phyloP scores from a whole-genome alignment of 2,113 vertebrate genomes.

The Paraplagusia blochii region DNA sequence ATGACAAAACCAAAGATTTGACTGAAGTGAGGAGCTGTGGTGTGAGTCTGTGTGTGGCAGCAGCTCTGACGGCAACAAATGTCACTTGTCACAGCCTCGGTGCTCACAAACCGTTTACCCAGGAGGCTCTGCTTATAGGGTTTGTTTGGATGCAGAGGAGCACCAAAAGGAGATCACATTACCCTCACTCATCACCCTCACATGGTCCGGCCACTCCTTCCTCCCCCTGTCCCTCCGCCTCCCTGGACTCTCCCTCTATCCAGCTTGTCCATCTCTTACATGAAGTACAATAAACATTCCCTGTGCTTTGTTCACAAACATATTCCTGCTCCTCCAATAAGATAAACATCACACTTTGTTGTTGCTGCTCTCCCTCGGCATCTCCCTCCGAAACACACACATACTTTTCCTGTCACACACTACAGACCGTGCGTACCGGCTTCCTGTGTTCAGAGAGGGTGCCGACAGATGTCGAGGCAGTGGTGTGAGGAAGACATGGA shows the following conservation, averaged over 20 bases:
- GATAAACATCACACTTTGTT: constrained; percentile 44
- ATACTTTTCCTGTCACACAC: constrained; percentile 27
- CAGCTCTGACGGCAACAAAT: constrained; percentile 68
- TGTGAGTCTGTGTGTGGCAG: constrained; percentile 59
- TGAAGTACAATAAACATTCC: constrained; percentile 54
- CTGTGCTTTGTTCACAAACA: constrained; percentile 40
- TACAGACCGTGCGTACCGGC: constrained; percentile 29
- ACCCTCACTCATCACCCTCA: constrained; percentile 61
- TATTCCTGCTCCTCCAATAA: constrained; percentile 13
- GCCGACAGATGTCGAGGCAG: constrained; percentile 62
- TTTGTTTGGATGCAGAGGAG: constrained; percentile 76
- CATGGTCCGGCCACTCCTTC: constrained; percentile 14
- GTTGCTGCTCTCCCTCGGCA: constrained; percentile 15
- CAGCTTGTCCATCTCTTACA: constrained; percentile 42
- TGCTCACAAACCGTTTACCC: constrained; percentile 71
- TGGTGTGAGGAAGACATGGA: constrained; percentile 35
- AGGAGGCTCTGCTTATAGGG: constrained; percentile 70
- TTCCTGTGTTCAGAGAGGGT: constrained; percentile 51
- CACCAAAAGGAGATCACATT: constrained; percentile 74
- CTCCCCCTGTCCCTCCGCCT: too few species aligned
- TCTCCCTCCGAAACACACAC: background rate
- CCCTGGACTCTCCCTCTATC: constrained; percentile 4
- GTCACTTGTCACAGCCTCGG: constrained; percentile 65
- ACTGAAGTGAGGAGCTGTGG: constrained; percentile 27
- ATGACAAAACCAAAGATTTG: constrained; percentile 18